Percentiles rank a stretch among this genome's conserved stretches.
Evolutionary conservation across 1,140 invertebrate genomes (phyloP).

Genomic region (Luehdorfia chinensis): DNA sequence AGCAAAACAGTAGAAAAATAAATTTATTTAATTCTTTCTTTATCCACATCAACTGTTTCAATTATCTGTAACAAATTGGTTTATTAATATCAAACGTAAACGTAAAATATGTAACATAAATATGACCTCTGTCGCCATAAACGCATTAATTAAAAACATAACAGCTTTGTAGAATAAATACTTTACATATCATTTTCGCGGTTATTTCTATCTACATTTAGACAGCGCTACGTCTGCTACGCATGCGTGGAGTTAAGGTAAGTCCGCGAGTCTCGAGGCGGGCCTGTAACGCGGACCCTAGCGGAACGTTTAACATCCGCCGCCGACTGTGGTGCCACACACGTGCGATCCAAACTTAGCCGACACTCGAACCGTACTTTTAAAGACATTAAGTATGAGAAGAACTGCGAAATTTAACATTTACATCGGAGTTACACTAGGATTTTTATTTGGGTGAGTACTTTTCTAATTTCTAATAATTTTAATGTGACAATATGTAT

Average conservation of each 20-base stretch:
- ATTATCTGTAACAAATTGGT: no score
- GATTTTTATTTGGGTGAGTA: conserved; percentile 1
- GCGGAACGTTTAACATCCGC: conserved; percentile 27
- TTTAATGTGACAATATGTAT: background rate
- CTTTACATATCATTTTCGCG: conserved; percentile 2
- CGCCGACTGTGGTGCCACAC: conserved; percentile 30
- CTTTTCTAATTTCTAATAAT: background rate
- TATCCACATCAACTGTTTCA: no score
- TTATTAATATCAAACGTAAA: no score
- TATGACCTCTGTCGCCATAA: no score
- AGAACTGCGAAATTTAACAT: background rate
- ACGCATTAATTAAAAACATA: no score
- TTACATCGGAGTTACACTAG: background rate
- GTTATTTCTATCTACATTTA: conserved; percentile 1
- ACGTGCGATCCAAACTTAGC: conserved; percentile 16
- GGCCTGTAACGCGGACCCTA: conserved; percentile 33
- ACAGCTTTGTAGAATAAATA: no score
- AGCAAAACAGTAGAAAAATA: no score
- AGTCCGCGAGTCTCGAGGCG: conserved; percentile 23
- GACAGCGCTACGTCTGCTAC: background rate
- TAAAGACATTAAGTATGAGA: conserved; percentile 5
- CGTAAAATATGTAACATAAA: no score
- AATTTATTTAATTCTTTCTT: no score
- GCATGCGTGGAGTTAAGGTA: conserved; percentile 3
- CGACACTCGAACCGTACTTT: conserved; percentile 4